Evolutionary conservation across 2,113 vertebrate species (phyloP).

Genomic region (Pelvicachromis taeniatus): DNA sequence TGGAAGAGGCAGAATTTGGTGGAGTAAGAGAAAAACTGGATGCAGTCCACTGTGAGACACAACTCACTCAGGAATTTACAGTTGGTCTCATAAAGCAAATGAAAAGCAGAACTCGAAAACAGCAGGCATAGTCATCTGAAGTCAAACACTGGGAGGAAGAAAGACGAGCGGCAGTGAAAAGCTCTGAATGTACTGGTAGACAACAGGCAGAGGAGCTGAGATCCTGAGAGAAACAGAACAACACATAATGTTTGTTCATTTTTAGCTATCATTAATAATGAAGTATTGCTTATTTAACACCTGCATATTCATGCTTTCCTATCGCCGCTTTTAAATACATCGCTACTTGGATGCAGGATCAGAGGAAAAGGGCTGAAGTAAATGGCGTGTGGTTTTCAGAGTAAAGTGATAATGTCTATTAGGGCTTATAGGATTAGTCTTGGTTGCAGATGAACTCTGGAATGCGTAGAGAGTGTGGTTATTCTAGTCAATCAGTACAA

Average conservation of each 20-base stretch:
- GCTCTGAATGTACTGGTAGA: constrained; percentile 16
- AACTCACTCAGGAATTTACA: constrained; percentile 62
- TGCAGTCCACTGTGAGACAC: constrained; percentile 40
- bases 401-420: constrained; percentile 67
- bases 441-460: constrained; percentile 43
- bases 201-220: background rate
- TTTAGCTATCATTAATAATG: background rate
- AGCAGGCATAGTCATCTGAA: constrained; percentile 34
- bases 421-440: constrained; percentile 60
- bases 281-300: background rate
- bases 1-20: background rate
- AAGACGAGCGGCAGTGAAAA: background rate
- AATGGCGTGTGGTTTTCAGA: constrained; percentile 36
- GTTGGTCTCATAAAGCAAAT: constrained; percentile 64
- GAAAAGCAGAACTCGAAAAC: constrained; percentile 58
- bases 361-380: constrained; percentile 44
- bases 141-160: constrained; percentile 18
- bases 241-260: background rate
- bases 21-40: constrained; percentile 34
- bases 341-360: background rate
- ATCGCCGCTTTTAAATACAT: background rate
- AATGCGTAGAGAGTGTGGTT: constrained; percentile 37
- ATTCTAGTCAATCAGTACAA: constrained; percentile 25
- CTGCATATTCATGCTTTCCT: background rate
- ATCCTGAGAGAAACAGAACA: background rate